phyloP scores from a whole-genome alignment of 2,888 invertebrate genomes.

The Candidula unifasciata region DNA sequence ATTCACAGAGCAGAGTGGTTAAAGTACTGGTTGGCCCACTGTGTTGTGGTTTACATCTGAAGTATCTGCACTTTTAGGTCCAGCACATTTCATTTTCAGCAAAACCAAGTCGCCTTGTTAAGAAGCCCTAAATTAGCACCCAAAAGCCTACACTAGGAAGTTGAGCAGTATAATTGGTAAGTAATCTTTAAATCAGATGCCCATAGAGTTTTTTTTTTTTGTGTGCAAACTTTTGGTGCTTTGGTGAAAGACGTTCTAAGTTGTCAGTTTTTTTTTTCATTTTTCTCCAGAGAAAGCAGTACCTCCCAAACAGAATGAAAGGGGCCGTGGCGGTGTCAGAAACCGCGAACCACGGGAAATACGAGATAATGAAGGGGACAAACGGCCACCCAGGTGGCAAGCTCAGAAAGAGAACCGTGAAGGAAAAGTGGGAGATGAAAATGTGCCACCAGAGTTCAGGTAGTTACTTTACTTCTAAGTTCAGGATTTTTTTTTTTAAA shows the following conservation, averaged over 20 bases:
- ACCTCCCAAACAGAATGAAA: slow-evolving; percentile 42
- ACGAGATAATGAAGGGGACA: slow-evolving; percentile 58
- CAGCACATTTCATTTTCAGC: too few relatives aligned
- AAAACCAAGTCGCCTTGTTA: too few relatives aligned
- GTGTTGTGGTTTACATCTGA: too few relatives aligned
- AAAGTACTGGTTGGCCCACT: too few relatives aligned
- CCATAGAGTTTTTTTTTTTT: too few relatives aligned
- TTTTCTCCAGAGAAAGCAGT: slow-evolving; percentile 34
- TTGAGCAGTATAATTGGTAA: too few relatives aligned
- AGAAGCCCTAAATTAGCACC: too few relatives aligned
- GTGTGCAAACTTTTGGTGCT: not conserved
- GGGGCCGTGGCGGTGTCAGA: slow-evolving; percentile 34
- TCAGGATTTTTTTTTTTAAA: too few relatives aligned
- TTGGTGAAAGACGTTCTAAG: not conserved
- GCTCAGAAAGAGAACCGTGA: slow-evolving; percentile 51
- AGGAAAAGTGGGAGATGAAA: slow-evolving; percentile 60
- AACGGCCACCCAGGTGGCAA: slow-evolving; percentile 60
- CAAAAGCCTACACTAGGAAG: too few relatives aligned
- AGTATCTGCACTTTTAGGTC: too few relatives aligned
- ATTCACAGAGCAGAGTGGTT: too few relatives aligned
- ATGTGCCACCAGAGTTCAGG: slow-evolving; percentile 58
- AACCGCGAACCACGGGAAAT: slow-evolving; percentile 49
- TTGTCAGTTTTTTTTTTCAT: not conserved
- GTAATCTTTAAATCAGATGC: too few relatives aligned
- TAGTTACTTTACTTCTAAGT: not conserved